Evolutionary conservation across 2,797 vertebrate genomes (phyloP).

Genomic region (Neosilurus mollespiculum): DNA sequence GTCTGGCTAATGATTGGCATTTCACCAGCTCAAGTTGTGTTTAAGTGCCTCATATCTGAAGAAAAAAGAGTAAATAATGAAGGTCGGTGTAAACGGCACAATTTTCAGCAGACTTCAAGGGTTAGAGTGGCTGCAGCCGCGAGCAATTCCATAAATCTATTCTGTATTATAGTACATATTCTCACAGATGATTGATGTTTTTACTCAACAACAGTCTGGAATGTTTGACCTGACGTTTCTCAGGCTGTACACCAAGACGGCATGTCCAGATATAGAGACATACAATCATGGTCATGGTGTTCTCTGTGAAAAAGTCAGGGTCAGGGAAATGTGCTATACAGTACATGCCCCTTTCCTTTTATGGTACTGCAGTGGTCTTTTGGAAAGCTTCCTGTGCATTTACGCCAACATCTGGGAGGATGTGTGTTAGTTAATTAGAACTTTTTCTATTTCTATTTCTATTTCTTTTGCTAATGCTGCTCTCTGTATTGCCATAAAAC

Average conservation of each 20-base stretch:
- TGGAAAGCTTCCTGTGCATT: slow-evolving; percentile 29
- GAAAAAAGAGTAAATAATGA: slow-evolving; percentile 37
- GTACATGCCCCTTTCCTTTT: slow-evolving; percentile 30
- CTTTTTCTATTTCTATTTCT: not conserved
- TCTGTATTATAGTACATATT: slow-evolving; percentile 35
- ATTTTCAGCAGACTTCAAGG: slow-evolving; percentile 41
- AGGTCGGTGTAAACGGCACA: slow-evolving; percentile 50
- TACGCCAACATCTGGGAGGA: slow-evolving; percentile 29
- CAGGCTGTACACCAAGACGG: slow-evolving; percentile 19
- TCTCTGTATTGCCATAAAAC: not conserved
- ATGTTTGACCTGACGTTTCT: slow-evolving; percentile 41
- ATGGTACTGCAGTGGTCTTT: slow-evolving; percentile 29
- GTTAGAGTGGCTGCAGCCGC: slow-evolving; percentile 59
- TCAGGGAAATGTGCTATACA: slow-evolving; percentile 18
- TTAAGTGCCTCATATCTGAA: slow-evolving; percentile 15
- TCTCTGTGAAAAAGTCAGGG: slow-evolving; percentile 22
- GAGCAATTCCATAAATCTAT: slow-evolving; percentile 56
- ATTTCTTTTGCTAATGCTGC: not conserved
- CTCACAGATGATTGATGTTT: slow-evolving; percentile 55
- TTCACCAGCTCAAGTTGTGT: slow-evolving; percentile 38
- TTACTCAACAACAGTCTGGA: slow-evolving; percentile 48
- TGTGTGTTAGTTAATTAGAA: not conserved
- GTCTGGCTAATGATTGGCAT: slow-evolving; percentile 38
- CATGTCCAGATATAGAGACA: slow-evolving; percentile 21
- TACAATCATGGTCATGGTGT: slow-evolving; percentile 25